These are phyloP conservation scores for Sialis fuliginosa DNA, from an alignment of 2,888 invertebrate genomes.

Conservation along the genomic window DNA sequence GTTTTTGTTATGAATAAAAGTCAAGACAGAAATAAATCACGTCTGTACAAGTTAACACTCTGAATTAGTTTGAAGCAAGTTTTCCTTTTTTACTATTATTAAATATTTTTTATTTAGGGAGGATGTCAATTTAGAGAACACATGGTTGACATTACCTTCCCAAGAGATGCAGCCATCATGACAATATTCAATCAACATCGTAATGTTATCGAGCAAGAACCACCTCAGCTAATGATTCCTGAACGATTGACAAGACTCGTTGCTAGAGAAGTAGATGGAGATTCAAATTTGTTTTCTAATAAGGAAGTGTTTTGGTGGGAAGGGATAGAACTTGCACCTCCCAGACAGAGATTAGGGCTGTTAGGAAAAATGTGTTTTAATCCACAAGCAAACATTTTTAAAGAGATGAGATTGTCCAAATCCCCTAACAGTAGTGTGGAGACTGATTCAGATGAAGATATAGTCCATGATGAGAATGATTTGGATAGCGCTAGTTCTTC, in stretches of 20 bases:
- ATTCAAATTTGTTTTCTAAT: neutral
- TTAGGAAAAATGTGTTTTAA: constrained; percentile 35
- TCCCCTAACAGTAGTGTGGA: constrained; percentile 12
- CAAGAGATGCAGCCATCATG: constrained; percentile 47
- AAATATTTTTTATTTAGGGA: constrained; percentile 20
- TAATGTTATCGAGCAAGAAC: constrained; percentile 40
- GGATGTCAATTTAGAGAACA: constrained; percentile 63
- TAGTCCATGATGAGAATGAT: neutral
- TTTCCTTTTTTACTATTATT: too few species aligned
- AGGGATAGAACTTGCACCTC: constrained; percentile 44
- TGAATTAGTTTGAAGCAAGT: too few species aligned
- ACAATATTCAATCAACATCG: constrained; percentile 37
- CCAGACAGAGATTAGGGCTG: constrained; percentile 41
- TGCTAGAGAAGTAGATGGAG: constrained; percentile 21
- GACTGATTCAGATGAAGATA: constrained; percentile 8
- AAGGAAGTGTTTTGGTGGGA: constrained; percentile 59
- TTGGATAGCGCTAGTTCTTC: too few species aligned
- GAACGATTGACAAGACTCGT: constrained; percentile 49
- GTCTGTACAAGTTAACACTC: too few species aligned
- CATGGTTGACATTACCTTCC: constrained; percentile 40
- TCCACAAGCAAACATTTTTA: constrained; percentile 6
- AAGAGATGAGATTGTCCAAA: constrained; percentile 1
- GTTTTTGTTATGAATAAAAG: too few species aligned
- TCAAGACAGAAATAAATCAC: too few species aligned
- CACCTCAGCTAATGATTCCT: constrained; percentile 48